Percentiles rank a stretch among this genome's conserved stretches.
Conservation (phyloP, 1,140 invertebrate genomes). For the Drosophila tani region DNA sequence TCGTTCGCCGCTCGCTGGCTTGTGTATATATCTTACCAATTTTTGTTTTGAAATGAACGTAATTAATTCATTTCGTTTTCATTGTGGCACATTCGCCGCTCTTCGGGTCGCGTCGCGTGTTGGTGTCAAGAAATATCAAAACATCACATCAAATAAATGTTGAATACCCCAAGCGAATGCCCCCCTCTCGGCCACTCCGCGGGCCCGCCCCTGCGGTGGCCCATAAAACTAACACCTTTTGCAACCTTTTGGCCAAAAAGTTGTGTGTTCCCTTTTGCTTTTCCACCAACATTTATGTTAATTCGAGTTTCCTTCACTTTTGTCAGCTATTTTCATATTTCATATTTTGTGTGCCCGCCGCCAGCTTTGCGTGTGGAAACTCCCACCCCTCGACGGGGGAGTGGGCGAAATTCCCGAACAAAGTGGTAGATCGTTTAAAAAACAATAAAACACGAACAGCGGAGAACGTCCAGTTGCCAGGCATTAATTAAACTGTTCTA, state of each 20-base stretch:
- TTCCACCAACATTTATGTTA: slow-evolving; percentile 71
- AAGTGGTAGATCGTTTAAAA: slow-evolving; percentile 84
- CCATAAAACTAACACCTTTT: slow-evolving; percentile 66
- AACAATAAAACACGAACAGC: slow-evolving; percentile 79
- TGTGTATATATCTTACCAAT: slow-evolving; percentile 46
- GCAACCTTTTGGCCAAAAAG: slow-evolving; percentile 58
- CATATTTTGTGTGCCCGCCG: slow-evolving; percentile 56
- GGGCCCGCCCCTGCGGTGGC: slow-evolving; percentile 3
- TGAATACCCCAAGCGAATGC: slow-evolving; percentile 62
- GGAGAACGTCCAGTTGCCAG: slow-evolving; percentile 42
- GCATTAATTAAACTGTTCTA: slow-evolving; percentile 80
- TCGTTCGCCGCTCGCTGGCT: slow-evolving; percentile 14
- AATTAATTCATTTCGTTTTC: slow-evolving; percentile 82
- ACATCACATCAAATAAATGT: slow-evolving; percentile 85
- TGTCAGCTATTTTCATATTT: slow-evolving; percentile 69
- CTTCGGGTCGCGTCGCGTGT: slow-evolving; percentile 76
- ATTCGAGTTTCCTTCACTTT: slow-evolving; percentile 68
- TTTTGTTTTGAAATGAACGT: slow-evolving; percentile 79
- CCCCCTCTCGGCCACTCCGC: too few relatives aligned
- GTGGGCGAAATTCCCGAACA: slow-evolving; percentile 56
- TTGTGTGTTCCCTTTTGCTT: slow-evolving; percentile 30
- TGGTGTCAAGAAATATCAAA: slow-evolving; percentile 85
- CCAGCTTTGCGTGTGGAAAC: slow-evolving; percentile 58
- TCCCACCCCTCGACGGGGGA: slow-evolving; percentile 4
- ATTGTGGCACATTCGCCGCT: slow-evolving; percentile 74